A percentile compares a stretch with the other conserved stretches of the same genome.
phyloP scores from a whole-genome alignment of 1,140 invertebrate genomes.

The Belonocnema kinseyi region DNA sequence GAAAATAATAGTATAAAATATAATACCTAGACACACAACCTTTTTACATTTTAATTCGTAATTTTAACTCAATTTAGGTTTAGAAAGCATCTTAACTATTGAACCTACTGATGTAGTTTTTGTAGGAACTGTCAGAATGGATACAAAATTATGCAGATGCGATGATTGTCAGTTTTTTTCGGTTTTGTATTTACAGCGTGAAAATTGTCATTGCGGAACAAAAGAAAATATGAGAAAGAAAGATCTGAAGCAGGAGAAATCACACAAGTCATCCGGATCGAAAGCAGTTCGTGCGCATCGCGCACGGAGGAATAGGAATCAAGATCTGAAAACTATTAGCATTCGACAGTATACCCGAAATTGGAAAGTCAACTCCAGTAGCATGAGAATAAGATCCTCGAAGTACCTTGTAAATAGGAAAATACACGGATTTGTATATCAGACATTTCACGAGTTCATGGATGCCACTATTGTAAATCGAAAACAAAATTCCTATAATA shows the following conservation, averaged over 20 bases:
- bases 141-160: constrained; percentile 12
- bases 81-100: too few relatives aligned
- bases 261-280: constrained; percentile 41
- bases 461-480: too few relatives aligned
- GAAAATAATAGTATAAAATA: neutral
- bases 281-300: constrained; percentile 38
- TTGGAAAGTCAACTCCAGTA: constrained; percentile 8
- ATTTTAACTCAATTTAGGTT: too few relatives aligned
- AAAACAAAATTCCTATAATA: too few relatives aligned
- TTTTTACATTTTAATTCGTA: too few relatives aligned
- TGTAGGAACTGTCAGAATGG: neutral
- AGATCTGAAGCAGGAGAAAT: constrained; percentile 40
- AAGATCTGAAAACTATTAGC: too few relatives aligned
- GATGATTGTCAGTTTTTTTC: constrained; percentile 32
- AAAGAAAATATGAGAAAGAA: constrained; percentile 41
- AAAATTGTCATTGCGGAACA: constrained; percentile 33
- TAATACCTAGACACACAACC: too few relatives aligned
- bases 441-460: too few relatives aligned
- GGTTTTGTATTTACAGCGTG: neutral
- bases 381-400: too few relatives aligned
- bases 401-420: too few relatives aligned
- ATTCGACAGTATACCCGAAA: constrained; percentile 18
- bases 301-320: neutral
- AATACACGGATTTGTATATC: too few relatives aligned
- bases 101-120: too few relatives aligned